phyloP scores from a whole-genome alignment of 2,113 vertebrate genomes.

The Lanius collurio region DNA sequence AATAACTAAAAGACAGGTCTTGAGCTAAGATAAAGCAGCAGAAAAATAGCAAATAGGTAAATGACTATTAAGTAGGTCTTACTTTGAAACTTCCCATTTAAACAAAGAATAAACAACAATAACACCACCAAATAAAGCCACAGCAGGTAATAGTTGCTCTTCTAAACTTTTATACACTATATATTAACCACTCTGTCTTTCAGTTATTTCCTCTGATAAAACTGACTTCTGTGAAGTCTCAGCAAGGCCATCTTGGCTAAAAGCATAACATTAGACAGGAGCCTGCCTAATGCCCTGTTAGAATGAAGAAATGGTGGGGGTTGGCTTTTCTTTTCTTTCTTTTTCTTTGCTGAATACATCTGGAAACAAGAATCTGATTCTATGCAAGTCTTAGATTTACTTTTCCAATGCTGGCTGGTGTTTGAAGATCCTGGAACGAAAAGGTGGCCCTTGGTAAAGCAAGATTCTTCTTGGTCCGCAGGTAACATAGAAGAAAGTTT shows the following conservation, averaged over 20 bases:
- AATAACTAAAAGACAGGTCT: constrained; percentile 89
- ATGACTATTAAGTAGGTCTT: constrained; percentile 78
- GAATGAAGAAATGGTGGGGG: constrained; percentile 54
- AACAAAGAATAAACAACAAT: constrained; percentile 86
- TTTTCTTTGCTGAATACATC: constrained; percentile 23
- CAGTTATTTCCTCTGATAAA: constrained; percentile 85
- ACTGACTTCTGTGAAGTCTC: constrained; percentile 77
- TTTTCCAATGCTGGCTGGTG: constrained; percentile 64
- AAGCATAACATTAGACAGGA: constrained; percentile 60
- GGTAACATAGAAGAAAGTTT: constrained; percentile 70
- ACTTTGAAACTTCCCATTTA: constrained; percentile 81
- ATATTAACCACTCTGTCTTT: constrained; percentile 85
- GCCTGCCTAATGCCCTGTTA: constrained; percentile 70
- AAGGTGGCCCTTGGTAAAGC: constrained; percentile 66
- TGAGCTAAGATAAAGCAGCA: constrained; percentile 78
- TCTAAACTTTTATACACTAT: constrained; percentile 86
- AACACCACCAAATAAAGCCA: constrained; percentile 90
- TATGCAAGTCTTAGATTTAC: constrained; percentile 27
- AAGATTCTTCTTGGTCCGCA: constrained; percentile 69
- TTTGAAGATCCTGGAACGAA: constrained; percentile 64
- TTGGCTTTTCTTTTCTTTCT: constrained; percentile 31
- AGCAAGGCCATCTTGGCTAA: constrained; percentile 78
- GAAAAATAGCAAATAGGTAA: constrained; percentile 78
- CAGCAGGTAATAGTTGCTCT: constrained; percentile 88
- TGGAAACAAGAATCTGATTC: constrained; percentile 56